These are phyloP conservation scores for Lomographa bimaculata DNA, from an alignment of 2,888 invertebrate species.

Conservation along the genomic window DNA sequence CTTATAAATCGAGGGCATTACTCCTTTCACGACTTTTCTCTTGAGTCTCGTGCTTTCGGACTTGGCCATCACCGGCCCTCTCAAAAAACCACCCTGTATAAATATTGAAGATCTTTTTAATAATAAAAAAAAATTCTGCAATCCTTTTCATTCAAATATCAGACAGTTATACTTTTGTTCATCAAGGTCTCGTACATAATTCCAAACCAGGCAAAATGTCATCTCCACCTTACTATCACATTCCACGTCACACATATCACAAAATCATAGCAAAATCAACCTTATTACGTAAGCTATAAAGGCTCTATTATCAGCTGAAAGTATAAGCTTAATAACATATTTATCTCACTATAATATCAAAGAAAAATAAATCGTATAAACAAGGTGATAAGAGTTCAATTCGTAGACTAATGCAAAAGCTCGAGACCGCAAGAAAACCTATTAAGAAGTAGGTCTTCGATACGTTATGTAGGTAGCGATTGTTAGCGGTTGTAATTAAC, in stretches of 20 bases:
- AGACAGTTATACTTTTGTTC: slow-evolving; percentile 2
- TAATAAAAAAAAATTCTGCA: too few species aligned
- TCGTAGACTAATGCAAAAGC: slow-evolving; percentile 1
- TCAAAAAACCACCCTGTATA: too few species aligned
- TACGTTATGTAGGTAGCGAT: slow-evolving; percentile 31
- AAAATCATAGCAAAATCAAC: slow-evolving; percentile 3
- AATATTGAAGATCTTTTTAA: too few species aligned
- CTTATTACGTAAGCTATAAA: slow-evolving; percentile 1
- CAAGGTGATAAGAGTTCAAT: slow-evolving; percentile 2
- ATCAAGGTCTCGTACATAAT: slow-evolving; percentile 14
- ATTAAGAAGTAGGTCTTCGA: slow-evolving; percentile 45
- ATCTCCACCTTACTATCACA: slow-evolving; percentile 20
- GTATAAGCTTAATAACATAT: slow-evolving; percentile 11
- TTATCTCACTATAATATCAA: background rate
- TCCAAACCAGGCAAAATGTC: slow-evolving; percentile 25
- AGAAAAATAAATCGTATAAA: slow-evolving; percentile 10
- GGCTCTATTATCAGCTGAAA: background rate
- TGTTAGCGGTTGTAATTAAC: slow-evolving; percentile 27
- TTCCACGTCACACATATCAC: slow-evolving; percentile 7
- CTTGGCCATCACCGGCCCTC: too few species aligned
- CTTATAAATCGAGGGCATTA: too few species aligned
- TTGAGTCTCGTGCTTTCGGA: too few species aligned
- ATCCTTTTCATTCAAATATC: too few species aligned
- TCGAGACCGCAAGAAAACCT: slow-evolving; percentile 31
- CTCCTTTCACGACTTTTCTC: too few species aligned